Base-by-base conservation (phyloP, 2,113 vertebrate species). In the Oceanodroma tethys region DNA sequence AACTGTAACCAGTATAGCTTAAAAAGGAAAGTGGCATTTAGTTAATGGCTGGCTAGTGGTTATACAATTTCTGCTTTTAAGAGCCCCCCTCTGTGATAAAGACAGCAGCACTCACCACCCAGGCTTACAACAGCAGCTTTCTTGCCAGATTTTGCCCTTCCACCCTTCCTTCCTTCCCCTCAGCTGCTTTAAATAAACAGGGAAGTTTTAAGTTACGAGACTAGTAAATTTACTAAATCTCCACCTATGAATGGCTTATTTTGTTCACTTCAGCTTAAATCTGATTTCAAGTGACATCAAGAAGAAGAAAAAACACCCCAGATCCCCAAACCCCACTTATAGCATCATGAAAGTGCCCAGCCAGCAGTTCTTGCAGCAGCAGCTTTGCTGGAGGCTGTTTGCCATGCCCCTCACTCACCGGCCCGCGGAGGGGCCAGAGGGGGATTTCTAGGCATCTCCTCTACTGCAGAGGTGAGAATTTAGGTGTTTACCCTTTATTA, bases 171-270 rank as follows among this genome's bases (percentile, higher is more conserved):
- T 94, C 73, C 91, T 93, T 95, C 79, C 75, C 68, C 71, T 83
- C 60, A 53, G 59, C 87, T 85, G 68, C 95, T 92, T 97, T 82
- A 93, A 94, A 92, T 68, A 90, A 94, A 93, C 25, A 60, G 75
- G 25, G 63, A 95, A 90, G n/a, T 81, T 92, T 68, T 89, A 91
- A 72, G 47, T 88, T 91, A 84, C 9, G 3, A 81, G 38, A 87
- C 30, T 10, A 43, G 81, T 67, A 76, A 34, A 75, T 87, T 87
- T 70, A 59, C 38, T 70, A 34, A 68, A 58, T 78, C 47, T 63
- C 40, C 50, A 72, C 50, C 38, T 52, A 59, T 75, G 86, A 92
- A 90, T 66, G 59, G 72, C 50, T 92, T 73, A 22, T 88, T 89
- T 88, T 92, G 43, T 86, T 62, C 26, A 11, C 23, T 93, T 88